phyloP scores from a whole-genome alignment of 2,888 invertebrate genomes.

The Chorisops tibialis region DNA sequence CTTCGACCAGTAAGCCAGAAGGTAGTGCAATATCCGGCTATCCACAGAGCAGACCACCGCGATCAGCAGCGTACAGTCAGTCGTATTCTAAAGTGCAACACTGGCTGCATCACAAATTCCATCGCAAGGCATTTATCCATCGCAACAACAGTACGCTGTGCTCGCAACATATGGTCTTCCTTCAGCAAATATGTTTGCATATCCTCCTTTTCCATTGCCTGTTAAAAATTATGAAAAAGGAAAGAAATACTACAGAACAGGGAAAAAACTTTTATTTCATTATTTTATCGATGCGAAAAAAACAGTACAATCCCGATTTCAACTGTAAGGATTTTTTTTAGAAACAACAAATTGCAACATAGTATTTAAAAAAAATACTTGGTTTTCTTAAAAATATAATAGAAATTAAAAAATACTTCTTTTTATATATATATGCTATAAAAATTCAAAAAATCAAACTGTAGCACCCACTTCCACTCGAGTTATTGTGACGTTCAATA shows the following conservation, averaged over 20 bases:
- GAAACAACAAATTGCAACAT: not conserved
- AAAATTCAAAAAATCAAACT: too few species aligned
- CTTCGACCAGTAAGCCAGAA: conserved; percentile 28
- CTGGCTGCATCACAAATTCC: not conserved
- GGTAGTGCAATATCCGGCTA: not conserved
- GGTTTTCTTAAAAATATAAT: too few species aligned
- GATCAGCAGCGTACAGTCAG: conserved; percentile 16
- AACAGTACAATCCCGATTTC: not conserved
- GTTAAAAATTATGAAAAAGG: conserved; percentile 46
- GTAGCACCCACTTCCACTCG: too few species aligned
- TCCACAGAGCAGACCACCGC: conserved; percentile 25
- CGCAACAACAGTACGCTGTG: conserved; percentile 19
- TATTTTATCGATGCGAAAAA: not conserved
- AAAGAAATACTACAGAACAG: not conserved
- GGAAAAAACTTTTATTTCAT: not conserved
- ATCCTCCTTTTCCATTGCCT: conserved; percentile 51
- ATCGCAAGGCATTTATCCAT: conserved; percentile 16
- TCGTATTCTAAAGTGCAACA: conserved; percentile 27
- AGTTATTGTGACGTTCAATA: too few species aligned
- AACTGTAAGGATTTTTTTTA: not conserved
- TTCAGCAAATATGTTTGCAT: conserved; percentile 45
- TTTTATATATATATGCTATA: too few species aligned
- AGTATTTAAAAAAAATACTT: too few species aligned
- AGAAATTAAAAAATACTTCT: too few species aligned
- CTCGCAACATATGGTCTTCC: conserved; percentile 37